Base-by-base conservation (phyloP, 1,140 invertebrate species). In the Nephila pilipes region DNA sequence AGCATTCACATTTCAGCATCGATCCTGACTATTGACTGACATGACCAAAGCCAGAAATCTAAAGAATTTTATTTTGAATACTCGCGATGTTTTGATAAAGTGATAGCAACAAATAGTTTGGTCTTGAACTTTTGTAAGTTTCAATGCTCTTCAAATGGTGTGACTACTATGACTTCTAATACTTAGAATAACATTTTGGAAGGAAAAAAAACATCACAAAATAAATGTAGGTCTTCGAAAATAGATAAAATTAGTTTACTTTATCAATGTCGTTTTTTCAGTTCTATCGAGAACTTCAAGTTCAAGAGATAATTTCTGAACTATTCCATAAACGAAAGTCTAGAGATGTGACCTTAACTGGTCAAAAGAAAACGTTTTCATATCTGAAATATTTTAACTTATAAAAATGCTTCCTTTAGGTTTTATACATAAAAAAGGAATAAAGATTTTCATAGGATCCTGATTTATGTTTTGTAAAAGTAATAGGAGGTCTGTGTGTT, bases 171-270 rank as follows among this genome's bases (percentile, higher is more conserved):
- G 60, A 22, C 10, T 29, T 69, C 10, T 29, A 32, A 16, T n/a
- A 69, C 29, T 69, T 12, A 32, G 29, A 29, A 29, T 29, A 16
- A 69, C 14, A 16, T 29, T 69, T 22, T 4, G 22, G n/a, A n/a
- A n/a, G 3, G 22, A 60, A 22, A 14, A 20, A n/a, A 32, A 1
- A 69, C 65, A 25, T 69, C 65, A 6, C 46, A 69, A 16, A 69
- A 16, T 2, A 69, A 69, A 69, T 69, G 65, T 29, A 25, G 12
- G 25, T 69, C 65, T 69, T 32, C n/a, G 25, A 25, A 69, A n/a
- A 25, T 25, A 69, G 65, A 69, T 32, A 32, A 69, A 69, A 69
- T 69, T 69, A 69, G 65, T 69, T 69, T 69, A 69, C 29, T 29
- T 69, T 69, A 69, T 36, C 65, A 25, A 16, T 14, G 29, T 18